Conservation (phyloP, 2,113 vertebrate genomes). For the Cephalopterus ornatus region DNA sequence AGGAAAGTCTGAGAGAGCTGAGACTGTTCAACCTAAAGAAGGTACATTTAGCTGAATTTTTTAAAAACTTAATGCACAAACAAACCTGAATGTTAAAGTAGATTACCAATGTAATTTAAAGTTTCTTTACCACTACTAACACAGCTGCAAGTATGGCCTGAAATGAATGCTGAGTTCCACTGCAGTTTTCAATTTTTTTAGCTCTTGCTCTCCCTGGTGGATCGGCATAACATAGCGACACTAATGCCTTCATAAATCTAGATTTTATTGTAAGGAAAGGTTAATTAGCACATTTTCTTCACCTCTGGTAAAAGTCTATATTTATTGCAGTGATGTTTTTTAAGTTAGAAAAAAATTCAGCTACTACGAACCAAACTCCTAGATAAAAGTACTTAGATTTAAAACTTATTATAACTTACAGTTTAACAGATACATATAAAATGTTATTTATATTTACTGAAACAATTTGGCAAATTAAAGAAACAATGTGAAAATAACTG, state of each 20-base stretch:
- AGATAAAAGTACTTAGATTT: not conserved
- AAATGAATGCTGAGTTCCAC: not conserved
- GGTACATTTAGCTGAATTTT: not conserved
- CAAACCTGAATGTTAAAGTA: not conserved
- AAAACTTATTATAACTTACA: not conserved
- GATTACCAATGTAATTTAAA: not conserved
- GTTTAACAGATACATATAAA: not conserved
- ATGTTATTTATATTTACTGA: not conserved
- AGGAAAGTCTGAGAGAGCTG: not conserved
- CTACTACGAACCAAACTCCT: not conserved
- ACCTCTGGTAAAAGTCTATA: not conserved
- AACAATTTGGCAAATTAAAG: not conserved
- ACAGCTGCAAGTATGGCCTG: not conserved
- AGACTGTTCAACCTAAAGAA: not conserved
- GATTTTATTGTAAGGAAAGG: constrained; percentile 3
- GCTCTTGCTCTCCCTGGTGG: constrained; percentile 19
- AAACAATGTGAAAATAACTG: not conserved
- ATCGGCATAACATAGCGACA: not conserved
- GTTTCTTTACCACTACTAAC: not conserved
- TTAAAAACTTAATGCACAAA: not conserved
- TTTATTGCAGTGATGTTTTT: not conserved
- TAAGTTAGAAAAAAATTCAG: not conserved
- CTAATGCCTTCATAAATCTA: constrained; percentile 25
- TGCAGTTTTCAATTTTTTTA: not conserved
- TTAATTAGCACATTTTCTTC: constrained; percentile 29